phyloP scores from a whole-genome alignment of 2,888 invertebrate genomes.

The Drosophila atroscutellata region DNA sequence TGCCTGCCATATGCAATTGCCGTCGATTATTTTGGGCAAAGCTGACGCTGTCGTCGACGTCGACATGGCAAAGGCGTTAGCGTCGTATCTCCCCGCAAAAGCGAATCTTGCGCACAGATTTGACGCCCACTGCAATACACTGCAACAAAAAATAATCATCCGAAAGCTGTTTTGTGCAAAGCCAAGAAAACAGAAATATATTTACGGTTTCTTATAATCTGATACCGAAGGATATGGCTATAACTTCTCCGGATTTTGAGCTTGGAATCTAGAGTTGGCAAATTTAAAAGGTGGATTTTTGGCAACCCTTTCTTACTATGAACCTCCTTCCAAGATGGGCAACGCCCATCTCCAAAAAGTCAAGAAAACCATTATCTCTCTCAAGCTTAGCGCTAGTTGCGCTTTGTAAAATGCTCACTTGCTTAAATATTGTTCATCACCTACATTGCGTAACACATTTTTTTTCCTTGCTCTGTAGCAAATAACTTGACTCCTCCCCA shows the following conservation, averaged over 20 bases:
- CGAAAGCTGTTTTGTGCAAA: background rate
- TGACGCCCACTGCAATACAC: conserved; percentile 45
- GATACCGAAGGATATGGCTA: background rate
- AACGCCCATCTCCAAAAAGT: background rate
- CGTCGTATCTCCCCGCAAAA: conserved; percentile 4
- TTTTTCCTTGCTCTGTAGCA: conserved; percentile 4
- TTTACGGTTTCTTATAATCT: background rate
- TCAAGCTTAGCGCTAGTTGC: background rate
- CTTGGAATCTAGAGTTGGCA: background rate
- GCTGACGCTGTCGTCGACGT: conserved; percentile 1
- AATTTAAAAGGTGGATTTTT: background rate
- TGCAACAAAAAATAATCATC: conserved; percentile 1
- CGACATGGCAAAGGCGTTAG: conserved; percentile 65
- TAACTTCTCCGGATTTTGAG: background rate
- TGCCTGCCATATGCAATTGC: conserved; percentile 81
- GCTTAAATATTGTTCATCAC: background rate
- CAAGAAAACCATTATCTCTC: background rate
- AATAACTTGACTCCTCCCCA: conserved; percentile 21
- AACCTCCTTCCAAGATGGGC: background rate
- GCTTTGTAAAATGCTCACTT: background rate
- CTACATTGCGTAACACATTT: background rate
- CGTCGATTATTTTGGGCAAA: conserved; percentile 69
- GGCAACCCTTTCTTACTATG: background rate
- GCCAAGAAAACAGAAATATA: background rate
- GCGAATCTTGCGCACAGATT: conserved; percentile 50